Evolutionary conservation across 2,113 vertebrate species (phyloP), one percentile per base, ranked within the genome.

Genomic region (Tetrax tetrax): DNA sequence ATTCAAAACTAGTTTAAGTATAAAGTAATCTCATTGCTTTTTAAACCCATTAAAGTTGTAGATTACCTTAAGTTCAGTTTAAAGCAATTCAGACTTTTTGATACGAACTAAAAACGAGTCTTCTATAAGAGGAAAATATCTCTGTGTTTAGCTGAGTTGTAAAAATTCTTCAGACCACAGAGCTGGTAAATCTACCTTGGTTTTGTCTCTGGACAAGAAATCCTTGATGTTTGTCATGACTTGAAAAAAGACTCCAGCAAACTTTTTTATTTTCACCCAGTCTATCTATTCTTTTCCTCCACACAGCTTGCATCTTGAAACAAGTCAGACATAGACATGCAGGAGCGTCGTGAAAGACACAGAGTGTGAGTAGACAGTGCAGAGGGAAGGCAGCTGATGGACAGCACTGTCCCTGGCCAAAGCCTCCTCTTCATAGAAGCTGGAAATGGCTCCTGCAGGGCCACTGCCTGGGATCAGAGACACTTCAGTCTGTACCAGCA

Each of bases 331-430:
- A 23, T 5, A 51, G 10, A 6, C 3, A 59, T 0, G 2, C 1
- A 0, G 20, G 21, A 70, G 38, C 0, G 3, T 21, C 37, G 53
- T 19, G 14, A 22, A 71, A 21, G 31, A 3, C 16, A 1, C 0
- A 1, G 28, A 28, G 14, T 48, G 54, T 25, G 64, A 41, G 22
- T 9, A 6, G 9, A 1, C 0, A 1, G 22, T 6, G 23, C 6
- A 4, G 54, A 41, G 65, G 29, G 43, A n/a, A 4, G 0, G n/a
- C 27, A 63, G 56, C 19, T 57, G 75, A 14, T 27, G 45, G 7
- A 5, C 20, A 35, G 12, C 6, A 13, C 18, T 24, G 21, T 45
- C 48, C 57, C 59, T 12, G 38, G 56, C 33, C 66, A 41, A 80
- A 93, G 25, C 33, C 28, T 74, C 7, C 35, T 57, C 65, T 61